Conservation (phyloP, 2,888 invertebrate species). For the Patella caerulea region DNA sequence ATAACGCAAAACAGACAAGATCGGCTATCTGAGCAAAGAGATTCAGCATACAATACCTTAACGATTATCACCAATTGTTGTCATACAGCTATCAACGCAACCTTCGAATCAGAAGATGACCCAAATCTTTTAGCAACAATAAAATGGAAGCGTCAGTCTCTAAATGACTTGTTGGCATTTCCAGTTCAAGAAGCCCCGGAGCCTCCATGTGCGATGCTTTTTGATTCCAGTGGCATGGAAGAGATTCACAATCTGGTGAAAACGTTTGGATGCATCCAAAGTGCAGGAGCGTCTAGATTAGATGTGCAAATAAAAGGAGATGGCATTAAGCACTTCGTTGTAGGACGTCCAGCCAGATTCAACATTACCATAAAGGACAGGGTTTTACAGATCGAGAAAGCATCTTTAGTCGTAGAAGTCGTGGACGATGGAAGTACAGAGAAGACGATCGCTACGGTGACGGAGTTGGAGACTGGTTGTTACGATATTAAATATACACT, state of each 20-base stretch:
- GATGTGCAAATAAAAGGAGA: conserved; percentile 72
- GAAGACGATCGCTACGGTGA: conserved; percentile 60
- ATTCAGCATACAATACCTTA: conserved; percentile 69
- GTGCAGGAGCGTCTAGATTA: conserved; percentile 70
- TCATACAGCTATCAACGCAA: conserved; percentile 40
- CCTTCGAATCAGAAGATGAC: too few relatives aligned
- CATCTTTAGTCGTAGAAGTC: conserved; percentile 62
- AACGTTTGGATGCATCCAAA: conserved; percentile 67
- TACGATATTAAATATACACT: conserved; percentile 71
- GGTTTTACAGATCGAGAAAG: conserved; percentile 56
- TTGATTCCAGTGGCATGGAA: conserved; percentile 65
- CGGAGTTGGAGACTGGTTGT: conserved; percentile 68
- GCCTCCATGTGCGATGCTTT: conserved; percentile 34
- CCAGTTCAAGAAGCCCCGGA: too few relatives aligned
- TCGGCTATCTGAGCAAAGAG: conserved; percentile 68
- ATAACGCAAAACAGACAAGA: conserved; percentile 66
- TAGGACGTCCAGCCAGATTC: conserved; percentile 66
- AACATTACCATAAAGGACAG: conserved; percentile 69
- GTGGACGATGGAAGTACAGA: conserved; percentile 48
- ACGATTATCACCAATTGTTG: conserved; percentile 72
- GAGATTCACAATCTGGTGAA: conserved; percentile 60
- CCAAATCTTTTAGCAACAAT: too few relatives aligned
- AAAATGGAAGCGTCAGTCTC: too few relatives aligned
- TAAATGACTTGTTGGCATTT: too few relatives aligned
- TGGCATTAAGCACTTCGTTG: conserved; percentile 68